Evolutionary conservation across 2,113 vertebrate genomes (phyloP).

Genomic region (Pachyramphus minor): DNA sequence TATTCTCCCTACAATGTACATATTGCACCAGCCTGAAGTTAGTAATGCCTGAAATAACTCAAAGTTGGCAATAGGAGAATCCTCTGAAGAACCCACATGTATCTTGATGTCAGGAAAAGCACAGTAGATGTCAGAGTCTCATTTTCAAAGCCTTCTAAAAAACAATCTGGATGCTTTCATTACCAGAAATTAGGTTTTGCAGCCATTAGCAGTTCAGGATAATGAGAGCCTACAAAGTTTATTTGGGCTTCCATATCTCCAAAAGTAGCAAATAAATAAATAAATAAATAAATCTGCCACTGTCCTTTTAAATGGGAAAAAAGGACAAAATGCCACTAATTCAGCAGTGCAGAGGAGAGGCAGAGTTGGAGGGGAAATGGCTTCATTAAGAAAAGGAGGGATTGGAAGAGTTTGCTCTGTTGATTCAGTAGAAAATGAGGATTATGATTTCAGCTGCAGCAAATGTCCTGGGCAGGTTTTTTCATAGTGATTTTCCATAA

Average conservation of each 20-base stretch:
- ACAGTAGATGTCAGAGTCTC: not conserved
- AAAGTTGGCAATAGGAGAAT: not conserved
- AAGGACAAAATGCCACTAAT: not conserved
- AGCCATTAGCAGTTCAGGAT: not conserved
- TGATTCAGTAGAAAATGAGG: not conserved
- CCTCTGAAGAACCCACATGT: not conserved
- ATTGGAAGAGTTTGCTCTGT: not conserved
- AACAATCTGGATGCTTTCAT: not conserved
- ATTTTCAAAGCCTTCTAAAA: not conserved
- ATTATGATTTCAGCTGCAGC: not conserved
- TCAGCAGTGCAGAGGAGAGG: not conserved
- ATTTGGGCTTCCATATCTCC: not conserved
- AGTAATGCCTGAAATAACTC: not conserved
- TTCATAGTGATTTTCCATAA: slow-evolving; percentile 5
- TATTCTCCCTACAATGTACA: not conserved
- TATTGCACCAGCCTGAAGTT: not conserved
- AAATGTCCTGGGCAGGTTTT: not conserved
- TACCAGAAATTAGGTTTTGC: not conserved
- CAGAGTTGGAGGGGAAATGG: not conserved
- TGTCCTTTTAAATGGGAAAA: not conserved
- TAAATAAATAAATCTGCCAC: not conserved
- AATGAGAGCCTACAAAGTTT: not conserved
- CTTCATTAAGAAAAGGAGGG: not conserved
- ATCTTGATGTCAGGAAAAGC: not conserved
- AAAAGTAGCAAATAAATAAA: not conserved